Percentiles rank a stretch among this genome's conserved stretches.
These are phyloP conservation scores for Chloroclystis v-ata DNA, from an alignment of 2,888 invertebrate genomes.

Conservation along the genomic window DNA sequence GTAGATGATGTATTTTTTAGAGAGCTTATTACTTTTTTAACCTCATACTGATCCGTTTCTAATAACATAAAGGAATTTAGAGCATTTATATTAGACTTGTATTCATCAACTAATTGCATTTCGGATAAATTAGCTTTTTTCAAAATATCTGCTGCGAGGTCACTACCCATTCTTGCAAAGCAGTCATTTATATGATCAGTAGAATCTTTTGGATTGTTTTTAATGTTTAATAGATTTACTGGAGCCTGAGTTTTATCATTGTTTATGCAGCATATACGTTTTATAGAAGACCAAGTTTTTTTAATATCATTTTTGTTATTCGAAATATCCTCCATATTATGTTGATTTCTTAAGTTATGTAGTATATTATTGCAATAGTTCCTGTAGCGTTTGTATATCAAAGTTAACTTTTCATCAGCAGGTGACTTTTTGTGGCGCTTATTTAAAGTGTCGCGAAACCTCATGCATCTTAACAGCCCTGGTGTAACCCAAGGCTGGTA, in stretches of 20 bases:
- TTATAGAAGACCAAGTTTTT: not conserved
- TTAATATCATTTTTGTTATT: not conserved
- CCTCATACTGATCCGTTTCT: slow-evolving; percentile 1
- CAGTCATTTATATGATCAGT: not conserved
- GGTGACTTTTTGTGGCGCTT: slow-evolving; percentile 4
- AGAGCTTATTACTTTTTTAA: not conserved
- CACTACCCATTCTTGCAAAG: not conserved
- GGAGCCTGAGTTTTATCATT: not conserved
- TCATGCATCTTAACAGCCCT: slow-evolving; percentile 3
- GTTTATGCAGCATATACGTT: not conserved
- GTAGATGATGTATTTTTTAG: not conserved
- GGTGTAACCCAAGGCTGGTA: slow-evolving; percentile 3
- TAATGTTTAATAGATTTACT: not conserved
- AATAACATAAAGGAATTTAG: not conserved
- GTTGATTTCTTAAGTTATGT: not conserved
- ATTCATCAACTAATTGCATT: not conserved
- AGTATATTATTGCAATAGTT: slow-evolving; percentile 2
- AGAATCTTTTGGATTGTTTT: not conserved
- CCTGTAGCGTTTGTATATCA: not conserved
- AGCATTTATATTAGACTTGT: not conserved
- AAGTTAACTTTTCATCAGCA: not conserved
- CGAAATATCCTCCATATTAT: not conserved
- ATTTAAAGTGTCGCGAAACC: slow-evolving; percentile 4
- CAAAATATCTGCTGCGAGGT: not conserved
- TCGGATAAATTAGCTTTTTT: not conserved